Evolutionary conservation across 2,113 vertebrate genomes (phyloP).

Genomic region (Mormoops blainvillei): DNA sequence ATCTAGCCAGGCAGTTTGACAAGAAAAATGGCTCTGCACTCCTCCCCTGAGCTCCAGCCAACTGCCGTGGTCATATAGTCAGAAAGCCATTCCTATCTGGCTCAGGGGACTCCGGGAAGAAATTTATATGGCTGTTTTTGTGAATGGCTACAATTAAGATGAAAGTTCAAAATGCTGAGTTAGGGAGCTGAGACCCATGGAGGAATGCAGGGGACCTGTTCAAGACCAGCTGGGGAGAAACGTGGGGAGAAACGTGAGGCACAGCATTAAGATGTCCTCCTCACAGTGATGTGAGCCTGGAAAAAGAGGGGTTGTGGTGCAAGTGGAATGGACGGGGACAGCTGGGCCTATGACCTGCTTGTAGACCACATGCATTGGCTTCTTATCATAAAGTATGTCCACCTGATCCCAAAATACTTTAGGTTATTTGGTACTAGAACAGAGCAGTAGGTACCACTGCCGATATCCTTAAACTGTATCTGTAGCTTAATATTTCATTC

Average conservation of each 20-base stretch:
- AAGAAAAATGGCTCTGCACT: slow-evolving; percentile 21
- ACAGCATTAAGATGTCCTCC: not conserved
- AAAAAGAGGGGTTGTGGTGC: not conserved
- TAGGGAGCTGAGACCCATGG: slow-evolving; percentile 43
- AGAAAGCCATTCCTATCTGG: slow-evolving; percentile 54
- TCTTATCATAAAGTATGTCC: not conserved
- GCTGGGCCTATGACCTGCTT: not conserved
- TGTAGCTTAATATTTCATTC: slow-evolving; percentile 20
- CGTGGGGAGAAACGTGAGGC: slow-evolving; percentile 48
- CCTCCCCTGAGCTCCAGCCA: slow-evolving; percentile 22
- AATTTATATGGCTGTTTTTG: slow-evolving; percentile 36
- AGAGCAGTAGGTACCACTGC: not conserved
- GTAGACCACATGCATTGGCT: not conserved
- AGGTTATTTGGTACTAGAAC: not conserved
- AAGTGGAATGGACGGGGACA: rapidly evolving
- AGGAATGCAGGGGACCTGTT: slow-evolving; percentile 20
- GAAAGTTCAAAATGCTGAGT: slow-evolving; percentile 51
- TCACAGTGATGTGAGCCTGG: not conserved
- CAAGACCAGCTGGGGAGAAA: slow-evolving; percentile 45
- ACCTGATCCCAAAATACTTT: not conserved
- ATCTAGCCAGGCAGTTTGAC: not conserved
- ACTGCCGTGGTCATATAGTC: not conserved
- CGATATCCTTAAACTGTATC: not conserved
- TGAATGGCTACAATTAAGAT: slow-evolving; percentile 45
- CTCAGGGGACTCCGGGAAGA: slow-evolving; percentile 42